Base-by-base conservation (phyloP, 2,888 invertebrate species). In the Limnephilus marmoratus region DNA sequence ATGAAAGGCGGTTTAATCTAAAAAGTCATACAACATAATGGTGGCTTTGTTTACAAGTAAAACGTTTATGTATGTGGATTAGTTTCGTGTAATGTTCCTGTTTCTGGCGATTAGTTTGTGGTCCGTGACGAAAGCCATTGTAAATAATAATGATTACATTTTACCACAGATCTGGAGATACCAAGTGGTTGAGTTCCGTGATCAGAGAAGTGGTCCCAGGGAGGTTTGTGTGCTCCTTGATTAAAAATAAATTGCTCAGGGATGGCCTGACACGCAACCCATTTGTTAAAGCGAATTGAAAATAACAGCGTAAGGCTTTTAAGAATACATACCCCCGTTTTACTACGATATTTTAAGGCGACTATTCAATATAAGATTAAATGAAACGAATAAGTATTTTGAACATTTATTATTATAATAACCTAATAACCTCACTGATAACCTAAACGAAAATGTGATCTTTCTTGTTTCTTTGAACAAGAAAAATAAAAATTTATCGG, bases 181-280 rank as follows among this genome's bases (percentile, higher is more conserved):
- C 24, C 68, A 24, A 68, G 68, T 24, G 68, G 53, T 53, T 53
- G 18, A 0, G 68, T 68, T 68, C 68, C 68, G 68, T 68, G 68
- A 68, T 68, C 68, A 11, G 24, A 24, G 24, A 24, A 34, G 24
- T 37, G 83, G 41, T 83, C 83, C 83, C 83, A 9, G 1, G 24
- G 83, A 83, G 83, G 83, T 37, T 15, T 34, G 83, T 34, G 41
- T 18, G 41, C 37, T 83, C 37, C 83, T 83, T 83, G 83, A 83
- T 83, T 83, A 83, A 83, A 83, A 83, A 37, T 34, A 83, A 83
- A 83, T 83, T 83, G 83, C 34, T 34, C 83, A 5, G 83, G 37
- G 83, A 31, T 83, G 37, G 83, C 37, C 34, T 18, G 83, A 9
- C 83, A 83, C 83, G 83, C 37, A 37, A 34, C n/a, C 83, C 83